phyloP scores from a whole-genome alignment of 2,113 vertebrate genomes.

The Lampris megalopsis region DNA sequence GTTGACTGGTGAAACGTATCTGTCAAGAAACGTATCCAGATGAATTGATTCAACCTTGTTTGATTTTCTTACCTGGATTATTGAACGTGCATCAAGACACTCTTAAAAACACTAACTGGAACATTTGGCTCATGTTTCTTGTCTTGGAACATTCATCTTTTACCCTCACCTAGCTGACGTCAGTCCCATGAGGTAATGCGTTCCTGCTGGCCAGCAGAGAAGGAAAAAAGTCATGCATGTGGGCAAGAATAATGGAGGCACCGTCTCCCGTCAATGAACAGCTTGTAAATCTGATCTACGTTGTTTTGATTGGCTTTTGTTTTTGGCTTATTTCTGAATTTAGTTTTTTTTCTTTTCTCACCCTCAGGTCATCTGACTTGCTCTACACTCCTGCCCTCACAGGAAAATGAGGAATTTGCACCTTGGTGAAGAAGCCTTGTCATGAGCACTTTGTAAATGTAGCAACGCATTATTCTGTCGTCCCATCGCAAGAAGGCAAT shows the following conservation, averaged over 20 bases:
- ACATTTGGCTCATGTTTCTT: background rate
- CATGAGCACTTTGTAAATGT: constrained; percentile 78
- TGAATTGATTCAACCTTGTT: no score
- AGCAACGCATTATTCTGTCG: constrained; percentile 60
- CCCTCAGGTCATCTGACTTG: constrained; percentile 50
- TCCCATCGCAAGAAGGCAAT: constrained; percentile 40
- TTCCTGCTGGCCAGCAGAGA: constrained; percentile 19
- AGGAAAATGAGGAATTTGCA: constrained; percentile 70
- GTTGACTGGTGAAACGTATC: no score
- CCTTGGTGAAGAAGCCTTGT: constrained; percentile 56
- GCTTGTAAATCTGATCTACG: constrained; percentile 7
- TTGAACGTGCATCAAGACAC: no score
- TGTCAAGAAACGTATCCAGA: no score
- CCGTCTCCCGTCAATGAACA: constrained; percentile 6
- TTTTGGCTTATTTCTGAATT: constrained; percentile 8
- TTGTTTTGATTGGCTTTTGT: background rate
- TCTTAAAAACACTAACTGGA: constrained; percentile 10
- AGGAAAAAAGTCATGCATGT: no score
- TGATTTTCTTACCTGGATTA: no score
- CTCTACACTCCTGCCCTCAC: constrained; percentile 42
- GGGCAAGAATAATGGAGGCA: constrained; percentile 26
- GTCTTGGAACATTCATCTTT: background rate
- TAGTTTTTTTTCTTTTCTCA: constrained; percentile 1
- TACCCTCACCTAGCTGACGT: constrained; percentile 1
- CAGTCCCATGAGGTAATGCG: constrained; percentile 35